These are phyloP conservation scores for Betta splendens DNA, from an alignment of 2,797 vertebrate species.

Conservation along the genomic window DNA sequence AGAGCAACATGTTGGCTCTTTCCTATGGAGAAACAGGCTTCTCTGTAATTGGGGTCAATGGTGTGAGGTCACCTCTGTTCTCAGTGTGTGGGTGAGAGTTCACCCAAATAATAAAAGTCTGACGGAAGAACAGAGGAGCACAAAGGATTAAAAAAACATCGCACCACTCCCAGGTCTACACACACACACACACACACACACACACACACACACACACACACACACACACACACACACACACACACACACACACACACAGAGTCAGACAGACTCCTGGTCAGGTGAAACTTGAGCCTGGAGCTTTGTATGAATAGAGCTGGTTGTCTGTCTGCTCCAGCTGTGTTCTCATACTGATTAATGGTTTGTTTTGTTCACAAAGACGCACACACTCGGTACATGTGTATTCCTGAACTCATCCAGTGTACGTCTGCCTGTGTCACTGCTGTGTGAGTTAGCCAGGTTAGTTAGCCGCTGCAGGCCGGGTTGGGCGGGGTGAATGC, in stretches of 20 bases:
- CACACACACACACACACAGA: conserved; percentile 12
- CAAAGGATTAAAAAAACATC: conserved; percentile 31
- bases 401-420: conserved; percentile 27
- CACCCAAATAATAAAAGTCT: conserved; percentile 15
- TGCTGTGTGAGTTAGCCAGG: background rate
- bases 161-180: conserved; percentile 17
- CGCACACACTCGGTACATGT: conserved; percentile 20
- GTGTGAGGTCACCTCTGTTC: conserved; percentile 41
- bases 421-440: conserved; percentile 19
- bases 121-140: conserved; percentile 2
- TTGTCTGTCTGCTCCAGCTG: conserved; percentile 75
- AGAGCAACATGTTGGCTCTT: conserved; percentile 19
- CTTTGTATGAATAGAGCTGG: conserved; percentile 70
- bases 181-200: conserved; percentile 15
- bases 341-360: conserved; percentile 74
- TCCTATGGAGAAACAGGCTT: conserved; percentile 34
- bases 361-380: conserved; percentile 55
- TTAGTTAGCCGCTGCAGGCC: too few relatives aligned
- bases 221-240: conserved; percentile 9
- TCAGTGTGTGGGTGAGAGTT: conserved; percentile 39
- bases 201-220: conserved; percentile 5
- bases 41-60: conserved; percentile 56
- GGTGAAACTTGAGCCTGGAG: conserved; percentile 69
- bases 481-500: conserved; percentile 40
- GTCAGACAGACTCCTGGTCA: conserved; percentile 57